These are phyloP conservation scores for Hetaerina titia DNA, from an alignment of 2,888 invertebrate species.

Conservation along the genomic window DNA sequence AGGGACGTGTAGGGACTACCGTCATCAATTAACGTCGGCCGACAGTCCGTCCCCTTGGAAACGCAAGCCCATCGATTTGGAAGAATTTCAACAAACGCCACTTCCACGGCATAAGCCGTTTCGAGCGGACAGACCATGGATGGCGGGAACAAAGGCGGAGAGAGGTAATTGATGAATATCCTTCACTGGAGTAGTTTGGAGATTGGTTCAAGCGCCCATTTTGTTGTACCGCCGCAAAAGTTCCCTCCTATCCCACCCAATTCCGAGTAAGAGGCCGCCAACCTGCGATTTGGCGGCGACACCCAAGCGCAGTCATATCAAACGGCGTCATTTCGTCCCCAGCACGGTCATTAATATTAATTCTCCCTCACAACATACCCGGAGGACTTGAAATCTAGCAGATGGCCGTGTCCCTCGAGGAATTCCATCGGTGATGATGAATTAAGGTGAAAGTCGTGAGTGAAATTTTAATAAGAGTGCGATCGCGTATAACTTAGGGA, in stretches of 20 bases:
- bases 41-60: neutral
- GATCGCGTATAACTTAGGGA: too few species aligned
- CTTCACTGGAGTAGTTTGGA: neutral
- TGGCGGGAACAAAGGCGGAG: neutral
- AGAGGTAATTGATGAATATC: constrained; percentile 19
- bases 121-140: neutral
- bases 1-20: neutral
- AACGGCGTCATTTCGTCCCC: neutral
- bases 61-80: neutral
- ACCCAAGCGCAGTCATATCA: neutral
- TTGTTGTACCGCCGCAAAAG: neutral
- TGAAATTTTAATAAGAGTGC: too few species aligned
- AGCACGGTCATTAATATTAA: neutral
- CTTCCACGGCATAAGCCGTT: neutral
- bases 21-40: neutral
- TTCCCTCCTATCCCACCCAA: neutral
- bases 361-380: neutral
- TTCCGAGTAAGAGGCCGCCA: neutral
- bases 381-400: neutral
- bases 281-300: neutral
- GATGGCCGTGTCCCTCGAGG: neutral
- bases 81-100: neutral
- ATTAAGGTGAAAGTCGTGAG: too few species aligned
- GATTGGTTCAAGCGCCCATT: neutral
- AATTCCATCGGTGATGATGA: neutral